A percentile compares a stretch with the other conserved stretches of the same genome.
These are phyloP conservation scores for Sebastes kiyomatsui DNA, from an alignment of 2,797 vertebrate genomes.

Conservation along the genomic window DNA sequence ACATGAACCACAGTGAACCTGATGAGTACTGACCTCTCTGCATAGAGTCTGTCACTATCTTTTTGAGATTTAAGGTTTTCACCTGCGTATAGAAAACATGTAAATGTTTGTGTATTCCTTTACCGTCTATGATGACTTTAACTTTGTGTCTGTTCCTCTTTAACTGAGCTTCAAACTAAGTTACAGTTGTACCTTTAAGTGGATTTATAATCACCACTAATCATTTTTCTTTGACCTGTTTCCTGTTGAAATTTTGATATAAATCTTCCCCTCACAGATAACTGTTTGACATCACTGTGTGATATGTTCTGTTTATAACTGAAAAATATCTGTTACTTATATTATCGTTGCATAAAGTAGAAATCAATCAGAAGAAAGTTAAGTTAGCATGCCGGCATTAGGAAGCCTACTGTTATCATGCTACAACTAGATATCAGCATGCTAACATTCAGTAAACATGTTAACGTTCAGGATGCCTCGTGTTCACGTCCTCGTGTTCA, in stretches of 20 bases:
- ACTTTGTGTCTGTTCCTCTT: no score
- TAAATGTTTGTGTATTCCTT: neutral
- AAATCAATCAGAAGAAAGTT: slow-evolving; percentile 9
- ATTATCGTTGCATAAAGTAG: neutral
- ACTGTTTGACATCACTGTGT: neutral
- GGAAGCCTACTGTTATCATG: neutral
- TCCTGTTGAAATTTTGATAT: neutral
- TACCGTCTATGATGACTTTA: no score
- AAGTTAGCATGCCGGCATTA: neutral
- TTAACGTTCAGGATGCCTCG: neutral
- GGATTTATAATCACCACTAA: no score
- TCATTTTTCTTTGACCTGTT: neutral
- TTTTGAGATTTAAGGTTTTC: neutral
- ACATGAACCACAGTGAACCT: slow-evolving; percentile 30
- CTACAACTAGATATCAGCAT: neutral
- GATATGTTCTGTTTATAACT: neutral
- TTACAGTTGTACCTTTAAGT: no score
- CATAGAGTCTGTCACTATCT: neutral
- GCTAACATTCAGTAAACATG: neutral
- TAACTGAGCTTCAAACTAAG: no score
- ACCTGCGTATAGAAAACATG: neutral
- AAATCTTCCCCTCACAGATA: neutral
- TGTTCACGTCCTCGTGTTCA: no score
- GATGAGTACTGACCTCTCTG: neutral
- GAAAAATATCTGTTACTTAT: neutral